Base-by-base conservation (phyloP, 2,888 invertebrate species). In the Carpatolechia fugitivella region DNA sequence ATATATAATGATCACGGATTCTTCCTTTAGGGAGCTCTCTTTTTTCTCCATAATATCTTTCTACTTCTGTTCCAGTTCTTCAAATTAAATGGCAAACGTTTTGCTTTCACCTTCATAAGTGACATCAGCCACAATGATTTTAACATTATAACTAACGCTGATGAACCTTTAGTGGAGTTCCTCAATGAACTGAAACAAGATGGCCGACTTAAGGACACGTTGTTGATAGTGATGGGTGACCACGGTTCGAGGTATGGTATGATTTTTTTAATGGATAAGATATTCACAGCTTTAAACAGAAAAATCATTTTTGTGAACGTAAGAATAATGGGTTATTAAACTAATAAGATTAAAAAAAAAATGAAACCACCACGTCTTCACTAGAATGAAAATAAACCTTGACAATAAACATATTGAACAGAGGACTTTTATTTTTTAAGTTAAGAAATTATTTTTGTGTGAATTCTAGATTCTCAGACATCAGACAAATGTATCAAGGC, bases 191-290 rank as follows among this genome's bases (percentile, higher is more conserved):
- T 56, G 5, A 38, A 33, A 18, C 38, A 38, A 1, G 18, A 35
- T 10, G 46, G 49, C 1, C n/a, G n/a, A 11, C 30, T 52, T 11
- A 38, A 54, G 7, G 49, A 61, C 24, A 56, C 57, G n/a, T 4
- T 60, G 33, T 16, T 61, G 4, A 49, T 61, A 2, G 56, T 61
- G 6, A 56, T 61, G 54, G 56, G 58, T 13, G 60, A 61, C 36
- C 55, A 61, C 41, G 57, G 60, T 6, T 4, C 24, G 3, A 54
- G 57, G 60, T 60, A 31, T 16, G 30, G 2, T 3, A 13, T 13
- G 13, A n/a, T 40, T 13, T 16, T 7, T 40, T 3, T 14, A 13
- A 40, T 8, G 1, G 13, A n/a, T n/a, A n/a, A n/a, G n/a, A n/a
- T n/a, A n/a, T n/a, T n/a, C n/a, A n/a, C n/a, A n/a, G n/a, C n/a